Base-by-base conservation (phyloP, 2,888 invertebrate genomes). In the Teleiodes luculella region DNA sequence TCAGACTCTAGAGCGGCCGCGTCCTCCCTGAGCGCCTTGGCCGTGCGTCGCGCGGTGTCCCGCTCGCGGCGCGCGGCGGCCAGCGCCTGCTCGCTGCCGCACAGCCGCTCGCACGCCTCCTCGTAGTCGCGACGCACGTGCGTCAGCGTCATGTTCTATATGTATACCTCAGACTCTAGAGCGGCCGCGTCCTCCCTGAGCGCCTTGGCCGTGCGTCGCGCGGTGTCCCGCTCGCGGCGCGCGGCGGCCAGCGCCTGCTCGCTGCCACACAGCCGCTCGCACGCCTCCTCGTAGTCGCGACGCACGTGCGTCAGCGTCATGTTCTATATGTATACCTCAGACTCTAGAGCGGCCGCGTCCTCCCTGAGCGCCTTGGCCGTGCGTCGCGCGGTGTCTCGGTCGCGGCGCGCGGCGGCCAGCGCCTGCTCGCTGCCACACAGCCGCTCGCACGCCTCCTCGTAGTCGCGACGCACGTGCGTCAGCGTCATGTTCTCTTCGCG, bases 311-410 rank as follows among this genome's bases (percentile, higher is more conserved):
- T 59, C 45, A 88, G 55, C 0, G 69, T 61, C 51, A 69, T 62
- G 56, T 86, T 87, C 59, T 88, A 87, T 49, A 87, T 86, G 0
- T n/a, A n/a, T 37, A 86, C 88, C 68, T 87, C 86, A 1, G 58
- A 71, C 57, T 86, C 83, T 0, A 83, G 61, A 3, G 57, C n/a
- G 2, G 74, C 59, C 6, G 77, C 62, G 35, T 79, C 76, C 4
- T 83, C 83, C 3, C 62, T 53, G 35, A 70, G 59, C 20, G 7
- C 24, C 24, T 20, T 18, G 43, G 3, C 3, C 10, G 11, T 1
- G 10, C 24, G 18, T 11, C 41, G 18, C 20, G n/a, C n/a, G n/a
- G 24, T 4, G 10, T 84, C 86, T 0, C 82, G 70, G 14, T 87
- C 84, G 0, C 73, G 70, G 0, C 69, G 63, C 13, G 74, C 63